Conservation (phyloP, 64 coral and sea anemone genomes). For the Actinia tenebrosa region DNA sequence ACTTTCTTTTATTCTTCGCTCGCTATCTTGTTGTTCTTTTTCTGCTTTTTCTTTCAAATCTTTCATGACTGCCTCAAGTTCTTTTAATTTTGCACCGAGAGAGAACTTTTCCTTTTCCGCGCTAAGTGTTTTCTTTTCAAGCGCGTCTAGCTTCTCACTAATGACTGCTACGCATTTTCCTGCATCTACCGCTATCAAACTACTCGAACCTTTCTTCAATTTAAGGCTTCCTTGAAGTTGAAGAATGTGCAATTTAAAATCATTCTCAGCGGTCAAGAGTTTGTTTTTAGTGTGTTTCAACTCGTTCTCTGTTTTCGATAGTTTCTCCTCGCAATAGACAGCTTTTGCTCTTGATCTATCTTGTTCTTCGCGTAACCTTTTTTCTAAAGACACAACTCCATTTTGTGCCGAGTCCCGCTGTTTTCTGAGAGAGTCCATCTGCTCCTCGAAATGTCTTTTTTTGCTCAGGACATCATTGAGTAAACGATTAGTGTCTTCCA, state of each 20-base stretch:
- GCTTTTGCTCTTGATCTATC: slow-evolving; percentile 15
- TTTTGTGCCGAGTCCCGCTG: slow-evolving; percentile 20
- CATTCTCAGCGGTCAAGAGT: slow-evolving; percentile 17
- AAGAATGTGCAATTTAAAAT: slow-evolving; percentile 27
- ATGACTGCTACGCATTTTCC: slow-evolving; percentile 24
- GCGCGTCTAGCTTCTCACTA: slow-evolving; percentile 13
- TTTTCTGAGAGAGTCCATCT: slow-evolving; percentile 29
- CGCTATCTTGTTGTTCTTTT: slow-evolving; percentile 42
- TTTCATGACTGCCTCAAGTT: slow-evolving; percentile 37
- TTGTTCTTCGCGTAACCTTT: slow-evolving; percentile 55
- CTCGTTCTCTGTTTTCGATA: slow-evolving; percentile 36
- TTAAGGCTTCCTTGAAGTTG: slow-evolving; percentile 45
- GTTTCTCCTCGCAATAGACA: slow-evolving; percentile 19
- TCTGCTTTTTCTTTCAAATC: slow-evolving; percentile 24
- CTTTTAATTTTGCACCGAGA: not conserved
- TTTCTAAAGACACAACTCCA: slow-evolving; percentile 42
- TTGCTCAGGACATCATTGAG: slow-evolving; percentile 29
- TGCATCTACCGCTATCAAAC: slow-evolving; percentile 36
- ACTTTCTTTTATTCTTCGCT: slow-evolving; percentile 23
- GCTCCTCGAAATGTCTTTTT: slow-evolving; percentile 41
- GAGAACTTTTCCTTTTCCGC: slow-evolving; percentile 19
- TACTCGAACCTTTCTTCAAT: slow-evolving; percentile 34
- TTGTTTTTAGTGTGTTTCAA: slow-evolving; percentile 11
- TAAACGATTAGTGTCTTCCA: slow-evolving; percentile 19
- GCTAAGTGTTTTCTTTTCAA: slow-evolving; percentile 20